Percentiles rank a stretch among this genome's conserved stretches.
Conservation (phyloP, 1,140 invertebrate genomes). For the Drosophila pallidifrons region DNA sequence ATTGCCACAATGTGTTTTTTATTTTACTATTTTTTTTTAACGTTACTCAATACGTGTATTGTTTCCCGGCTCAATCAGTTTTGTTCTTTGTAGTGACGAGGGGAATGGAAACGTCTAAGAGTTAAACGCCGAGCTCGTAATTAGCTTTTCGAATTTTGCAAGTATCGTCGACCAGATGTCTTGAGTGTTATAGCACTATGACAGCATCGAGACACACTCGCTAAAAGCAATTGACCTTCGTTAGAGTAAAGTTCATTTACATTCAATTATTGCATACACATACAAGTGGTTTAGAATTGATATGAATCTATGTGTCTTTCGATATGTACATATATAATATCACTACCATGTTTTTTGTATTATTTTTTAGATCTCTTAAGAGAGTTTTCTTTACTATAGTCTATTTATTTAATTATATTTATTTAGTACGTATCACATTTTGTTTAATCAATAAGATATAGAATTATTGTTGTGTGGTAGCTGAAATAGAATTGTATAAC, state of each 20-base stretch:
- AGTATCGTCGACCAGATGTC: slow-evolving; percentile 40
- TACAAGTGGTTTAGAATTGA: too few relatives aligned
- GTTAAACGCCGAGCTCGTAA: slow-evolving; percentile 36
- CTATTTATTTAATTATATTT: too few relatives aligned
- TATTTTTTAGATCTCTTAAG: too few relatives aligned
- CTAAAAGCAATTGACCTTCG: slow-evolving; percentile 73
- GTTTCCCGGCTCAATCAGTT: slow-evolving; percentile 58
- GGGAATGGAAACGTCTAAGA: not conserved
- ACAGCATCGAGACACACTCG: slow-evolving; percentile 58
- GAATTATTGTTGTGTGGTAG: too few relatives aligned
- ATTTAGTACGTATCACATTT: too few relatives aligned
- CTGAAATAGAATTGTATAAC: too few relatives aligned
- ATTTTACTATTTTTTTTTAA: slow-evolving; percentile 56
- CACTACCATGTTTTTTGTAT: too few relatives aligned
- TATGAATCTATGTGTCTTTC: too few relatives aligned
- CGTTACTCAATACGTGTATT: slow-evolving; percentile 38
- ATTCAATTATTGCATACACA: slow-evolving; percentile 56
- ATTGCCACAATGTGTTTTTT: slow-evolving; percentile 76
- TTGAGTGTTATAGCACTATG: slow-evolving; percentile 44
- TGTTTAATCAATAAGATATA: too few relatives aligned
- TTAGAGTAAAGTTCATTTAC: slow-evolving; percentile 70
- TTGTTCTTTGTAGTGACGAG: slow-evolving; percentile 10
- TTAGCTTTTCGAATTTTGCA: slow-evolving; percentile 48
- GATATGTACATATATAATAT: too few relatives aligned
- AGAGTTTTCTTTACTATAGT: too few relatives aligned